Base-by-base conservation (phyloP, 2,113 vertebrate genomes). In the Arvicanthis niloticus region DNA sequence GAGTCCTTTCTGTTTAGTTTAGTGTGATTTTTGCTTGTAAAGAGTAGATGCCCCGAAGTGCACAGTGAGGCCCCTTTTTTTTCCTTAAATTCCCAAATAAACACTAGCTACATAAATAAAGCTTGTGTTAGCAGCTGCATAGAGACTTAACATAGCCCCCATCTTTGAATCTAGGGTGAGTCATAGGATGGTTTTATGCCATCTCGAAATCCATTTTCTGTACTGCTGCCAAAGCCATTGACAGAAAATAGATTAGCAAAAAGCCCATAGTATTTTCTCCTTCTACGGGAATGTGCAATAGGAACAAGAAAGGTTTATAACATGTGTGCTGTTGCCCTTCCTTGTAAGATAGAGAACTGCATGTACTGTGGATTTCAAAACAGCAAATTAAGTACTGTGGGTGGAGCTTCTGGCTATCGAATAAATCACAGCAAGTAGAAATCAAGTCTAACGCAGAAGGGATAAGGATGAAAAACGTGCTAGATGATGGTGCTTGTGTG, bases 231-330 rank as follows among this genome's bases (percentile, higher is more conserved):
- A 96, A 94, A 96, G 93, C 48, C 96, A 88, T 62, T 95, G 94
- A 97, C 88, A 96, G 96, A 95, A 96, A 92, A 91, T 56, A 96
- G 91, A 95, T 87, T 58, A 81, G 53, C 42, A 93, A 67, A 82
- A 82, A 87, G 81, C 72, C 65, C 80, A 72, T 77, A 91, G 86
- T 95, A 94, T 92, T 94, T 95, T 91, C 67, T 89, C 56, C 92
- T 89, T 96, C 92, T 81, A 85, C 26, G 19, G 37, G 24, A 42
- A 37, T 87, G 42, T 70, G 65, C 26, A 29, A 31, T 29, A 53
- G 29, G 12, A 77, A 81, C 40, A 86, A 31, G 17, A 90, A 93
- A 45, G 42, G 91, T 58, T 91, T 87, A 65, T 91, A 58, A 77
- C 7, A 78, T 88, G 86, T 65, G 21, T 60, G 40, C n/a, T 73